Conservation (phyloP, 2,797 vertebrate genomes). For the Phrynocephalus guinanensis region DNA sequence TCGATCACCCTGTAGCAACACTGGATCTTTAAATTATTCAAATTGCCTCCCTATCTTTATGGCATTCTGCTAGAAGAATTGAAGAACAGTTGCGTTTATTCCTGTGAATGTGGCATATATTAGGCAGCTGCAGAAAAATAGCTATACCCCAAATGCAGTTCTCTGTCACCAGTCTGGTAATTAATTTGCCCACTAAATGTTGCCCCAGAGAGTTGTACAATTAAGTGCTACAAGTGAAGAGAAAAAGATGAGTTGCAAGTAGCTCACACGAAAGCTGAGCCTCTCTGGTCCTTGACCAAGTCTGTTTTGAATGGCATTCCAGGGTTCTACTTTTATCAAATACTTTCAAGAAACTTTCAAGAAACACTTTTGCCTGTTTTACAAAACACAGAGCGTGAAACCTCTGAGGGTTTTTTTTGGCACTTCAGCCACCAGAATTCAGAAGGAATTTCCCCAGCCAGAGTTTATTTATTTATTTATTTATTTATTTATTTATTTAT, state of each 20-base stretch:
- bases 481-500: no score
- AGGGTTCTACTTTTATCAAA: conserved; percentile 46
- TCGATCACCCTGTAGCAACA: conserved; percentile 46
- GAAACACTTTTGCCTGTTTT: conserved; percentile 16
- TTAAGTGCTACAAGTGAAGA: conserved; percentile 48
- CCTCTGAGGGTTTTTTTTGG: no score
- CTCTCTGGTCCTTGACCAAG: conserved; percentile 35
- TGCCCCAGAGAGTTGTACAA: conserved; percentile 48
- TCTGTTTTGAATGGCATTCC: conserved; percentile 26
- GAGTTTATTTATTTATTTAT: no score
- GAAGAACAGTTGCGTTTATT: conserved; percentile 39
- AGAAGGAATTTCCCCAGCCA: no score
- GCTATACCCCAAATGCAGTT: conserved; percentile 20
- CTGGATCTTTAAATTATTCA: conserved; percentile 54
- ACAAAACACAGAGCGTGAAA: no score
- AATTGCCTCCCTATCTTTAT: conserved; percentile 50
- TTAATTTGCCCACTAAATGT: conserved; percentile 62
- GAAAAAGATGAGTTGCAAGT: conserved; percentile 44
- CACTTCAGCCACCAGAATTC: no score
- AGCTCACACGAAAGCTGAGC: conserved; percentile 42
- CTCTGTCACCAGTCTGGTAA: conserved; percentile 39
- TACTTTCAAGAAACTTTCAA: conserved; percentile 38
- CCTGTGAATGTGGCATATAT: conserved; percentile 25
- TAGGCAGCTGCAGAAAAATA: conserved; percentile 37
- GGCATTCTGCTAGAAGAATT: conserved; percentile 39